Conservation (phyloP, 2,113 vertebrate genomes). For the Alaudala cheleensis region DNA sequence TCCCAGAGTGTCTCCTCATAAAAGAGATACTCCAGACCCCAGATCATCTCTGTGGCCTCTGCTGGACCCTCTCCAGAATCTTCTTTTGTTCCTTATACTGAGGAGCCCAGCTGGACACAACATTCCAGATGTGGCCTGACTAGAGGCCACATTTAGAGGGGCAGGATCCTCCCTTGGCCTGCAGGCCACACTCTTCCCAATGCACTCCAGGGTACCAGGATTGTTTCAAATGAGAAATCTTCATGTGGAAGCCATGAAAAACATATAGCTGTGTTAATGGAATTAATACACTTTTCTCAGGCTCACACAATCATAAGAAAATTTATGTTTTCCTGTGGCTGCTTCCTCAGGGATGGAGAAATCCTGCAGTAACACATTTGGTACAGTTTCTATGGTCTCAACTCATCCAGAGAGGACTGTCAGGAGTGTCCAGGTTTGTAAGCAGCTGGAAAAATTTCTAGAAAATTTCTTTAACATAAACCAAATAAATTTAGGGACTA, state of each 20-base stretch:
- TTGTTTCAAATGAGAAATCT: neutral
- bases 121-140: neutral
- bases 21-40: neutral
- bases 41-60: neutral
- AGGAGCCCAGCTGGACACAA: neutral
- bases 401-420: neutral
- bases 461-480: neutral
- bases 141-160: neutral
- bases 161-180: neutral
- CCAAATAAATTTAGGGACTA: neutral
- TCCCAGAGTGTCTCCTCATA: neutral
- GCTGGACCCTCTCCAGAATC: neutral
- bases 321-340: neutral
- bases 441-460: neutral
- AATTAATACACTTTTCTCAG: neutral
- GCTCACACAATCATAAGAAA: neutral
- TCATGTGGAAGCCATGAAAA: neutral
- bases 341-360: neutral
- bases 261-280: neutral
- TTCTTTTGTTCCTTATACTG: neutral
- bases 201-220: neutral
- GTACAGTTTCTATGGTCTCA: neutral
- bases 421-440: neutral
- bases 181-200: rapidly evolving
- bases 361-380: neutral